A percentile compares a stretch with the other conserved stretches of the same genome.
phyloP scores from a whole-genome alignment of 2,888 invertebrate genomes.

The Zaprionus bogoriensis region DNA sequence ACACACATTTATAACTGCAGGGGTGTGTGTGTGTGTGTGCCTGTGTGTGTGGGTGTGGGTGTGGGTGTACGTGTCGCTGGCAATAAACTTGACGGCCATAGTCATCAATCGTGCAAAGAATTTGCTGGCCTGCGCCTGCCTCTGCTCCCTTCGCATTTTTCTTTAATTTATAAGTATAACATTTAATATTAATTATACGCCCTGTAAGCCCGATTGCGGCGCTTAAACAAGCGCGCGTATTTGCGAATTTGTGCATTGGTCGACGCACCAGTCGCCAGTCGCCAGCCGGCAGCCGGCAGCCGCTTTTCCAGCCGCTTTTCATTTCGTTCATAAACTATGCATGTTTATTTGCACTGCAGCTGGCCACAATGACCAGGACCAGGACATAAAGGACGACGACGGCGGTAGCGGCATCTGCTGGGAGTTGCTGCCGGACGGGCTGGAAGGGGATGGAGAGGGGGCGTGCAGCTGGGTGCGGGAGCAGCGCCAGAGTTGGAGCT shows the following conservation, averaged over 20 bases:
- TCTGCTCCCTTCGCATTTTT: conserved; percentile 43
- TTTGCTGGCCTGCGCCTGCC: conserved; percentile 18
- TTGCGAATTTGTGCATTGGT: conserved; percentile 44
- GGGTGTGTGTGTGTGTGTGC: conserved; percentile 4
- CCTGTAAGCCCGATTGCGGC: conserved; percentile 63
- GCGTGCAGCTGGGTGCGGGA: neutral
- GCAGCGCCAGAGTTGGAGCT: conserved; percentile 9
- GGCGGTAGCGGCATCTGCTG: conserved; percentile 17
- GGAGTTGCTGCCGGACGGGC: neutral
- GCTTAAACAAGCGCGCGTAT: conserved; percentile 59
- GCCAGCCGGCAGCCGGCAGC: no score
- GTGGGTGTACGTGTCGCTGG: conserved; percentile 54
- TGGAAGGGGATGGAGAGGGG: neutral
- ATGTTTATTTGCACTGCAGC: conserved; percentile 70
- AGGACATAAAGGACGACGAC: conserved; percentile 42
- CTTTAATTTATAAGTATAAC: conserved; percentile 76
- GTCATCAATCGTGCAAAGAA: conserved; percentile 67
- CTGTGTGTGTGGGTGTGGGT: conserved; percentile 15
- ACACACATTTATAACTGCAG: conserved; percentile 69
- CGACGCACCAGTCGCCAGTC: no score
- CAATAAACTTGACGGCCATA: conserved; percentile 69
- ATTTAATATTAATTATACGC: conserved; percentile 78
- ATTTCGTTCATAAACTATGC: conserved; percentile 74
- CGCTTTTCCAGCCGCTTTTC: conserved; percentile 70
- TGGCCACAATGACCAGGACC: conserved; percentile 70